Base-by-base conservation (phyloP, 2,113 vertebrate species). In the Mungos mungo region DNA sequence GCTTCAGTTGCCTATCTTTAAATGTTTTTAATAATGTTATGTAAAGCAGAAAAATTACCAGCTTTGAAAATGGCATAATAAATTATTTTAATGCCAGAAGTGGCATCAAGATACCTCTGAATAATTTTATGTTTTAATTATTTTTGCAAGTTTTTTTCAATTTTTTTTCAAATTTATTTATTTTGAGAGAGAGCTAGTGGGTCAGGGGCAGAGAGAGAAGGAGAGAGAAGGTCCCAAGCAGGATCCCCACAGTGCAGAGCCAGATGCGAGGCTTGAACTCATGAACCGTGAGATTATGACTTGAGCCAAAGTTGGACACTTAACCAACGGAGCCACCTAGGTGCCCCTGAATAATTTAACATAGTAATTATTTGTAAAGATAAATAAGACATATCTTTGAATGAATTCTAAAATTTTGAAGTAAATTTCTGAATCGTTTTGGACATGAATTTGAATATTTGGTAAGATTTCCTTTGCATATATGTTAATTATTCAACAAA, bases 41-140 rank as follows among this genome's bases (percentile, higher is more conserved):
- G 0, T 52, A 57, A 93, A 90, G 52, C 19, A 94, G 45, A 80
- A 93, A 27, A 91, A 85, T 82, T 69, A 52, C 29, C 5, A 0
- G 11, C 25, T 85, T 60, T 80, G 47, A 88, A 94, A 72, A 71
- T 47, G 35, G 4, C 33, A 88, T 47, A 35, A 77, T 74, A 23
- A 71, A 93, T 89, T 81, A 52, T 83, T 76, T 92, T 79, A 45
- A 93, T 81, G 72, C 72, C 74, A 23, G 38, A 80, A 92, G 31
- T 9, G 31, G 21, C 3, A 50, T 80, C 52, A 86, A 77, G 19
- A 41, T 29, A 94, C 50, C 8, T 87, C 93, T 66, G 29, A 84
- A 9, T 71, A 33, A 87, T 85, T 95, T 81, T 38, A 79, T 60
- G 27, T 65, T 63, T 25, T 65, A 54, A 54, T 54, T 54, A 54